Evolutionary conservation across 1,140 invertebrate species (phyloP).

Genomic region (Neelides sp.): DNA sequence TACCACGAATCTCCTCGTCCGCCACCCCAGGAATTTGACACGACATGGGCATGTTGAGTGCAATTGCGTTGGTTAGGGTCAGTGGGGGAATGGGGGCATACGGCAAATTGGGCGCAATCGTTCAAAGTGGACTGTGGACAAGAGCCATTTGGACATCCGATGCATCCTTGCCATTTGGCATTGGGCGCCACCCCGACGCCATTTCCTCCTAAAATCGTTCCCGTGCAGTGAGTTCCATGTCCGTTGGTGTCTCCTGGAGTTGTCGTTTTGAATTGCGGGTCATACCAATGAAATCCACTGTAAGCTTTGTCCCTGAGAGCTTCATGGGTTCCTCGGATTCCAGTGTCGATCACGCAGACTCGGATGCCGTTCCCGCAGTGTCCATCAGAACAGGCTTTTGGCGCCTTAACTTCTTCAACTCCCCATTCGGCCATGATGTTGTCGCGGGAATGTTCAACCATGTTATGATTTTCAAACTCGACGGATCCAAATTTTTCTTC

Average conservation of each 20-base stretch:
- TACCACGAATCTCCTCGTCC: neutral
- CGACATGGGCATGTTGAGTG: slow-evolving; percentile 12
- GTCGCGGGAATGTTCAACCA: too few relatives aligned
- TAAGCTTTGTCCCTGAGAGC: neutral
- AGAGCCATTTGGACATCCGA: neutral
- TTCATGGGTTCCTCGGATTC: slow-evolving; percentile 9
- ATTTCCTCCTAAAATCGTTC: slow-evolving; percentile 7
- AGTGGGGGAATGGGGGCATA: slow-evolving; percentile 21
- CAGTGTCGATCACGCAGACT: slow-evolving; percentile 15
- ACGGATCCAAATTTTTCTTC: too few relatives aligned
- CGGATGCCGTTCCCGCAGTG: neutral
- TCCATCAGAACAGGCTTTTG: slow-evolving; percentile 2
- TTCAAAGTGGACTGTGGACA: neutral
- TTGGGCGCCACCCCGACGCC: slow-evolving; percentile 13
- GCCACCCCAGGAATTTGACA: slow-evolving; percentile 18
- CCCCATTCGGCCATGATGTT: slow-evolving; percentile 17
- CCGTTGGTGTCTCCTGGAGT: slow-evolving; percentile 10
- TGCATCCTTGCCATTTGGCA: slow-evolving; percentile 9
- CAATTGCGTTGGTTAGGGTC: slow-evolving; percentile 8
- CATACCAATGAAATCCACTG: slow-evolving; percentile 6
- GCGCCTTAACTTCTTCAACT: slow-evolving; percentile 5
- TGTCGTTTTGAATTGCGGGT: neutral
- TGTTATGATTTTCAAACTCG: too few relatives aligned
- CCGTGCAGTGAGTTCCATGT: slow-evolving; percentile 18
- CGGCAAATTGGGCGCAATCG: neutral